A percentile compares a stretch with the other conserved stretches of the same genome.
phyloP scores from a whole-genome alignment of 2,888 invertebrate genomes.

The Alviniconcha strummeri region DNA sequence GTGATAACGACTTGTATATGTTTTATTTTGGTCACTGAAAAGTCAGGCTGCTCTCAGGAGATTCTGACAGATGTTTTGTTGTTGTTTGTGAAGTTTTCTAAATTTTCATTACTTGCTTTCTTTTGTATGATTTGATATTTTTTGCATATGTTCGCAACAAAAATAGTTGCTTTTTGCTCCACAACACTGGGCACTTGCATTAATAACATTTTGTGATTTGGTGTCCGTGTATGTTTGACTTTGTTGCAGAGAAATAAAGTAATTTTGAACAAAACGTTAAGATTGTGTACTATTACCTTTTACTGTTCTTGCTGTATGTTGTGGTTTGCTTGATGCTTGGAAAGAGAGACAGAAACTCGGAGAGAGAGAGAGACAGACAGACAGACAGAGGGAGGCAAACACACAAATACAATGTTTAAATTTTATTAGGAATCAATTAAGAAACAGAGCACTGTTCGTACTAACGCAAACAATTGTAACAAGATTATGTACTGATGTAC shows the following conservation, averaged over 20 bases:
- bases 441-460: not conserved
- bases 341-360: not conserved
- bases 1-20: no score
- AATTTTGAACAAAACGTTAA: not conserved
- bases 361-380: not conserved
- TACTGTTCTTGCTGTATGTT: no score
- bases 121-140: no score
- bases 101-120: not conserved
- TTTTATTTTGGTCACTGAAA: not conserved
- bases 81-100: not conserved
- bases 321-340: not conserved
- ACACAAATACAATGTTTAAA: not conserved
- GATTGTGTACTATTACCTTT: not conserved
- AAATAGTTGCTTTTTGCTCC: not conserved
- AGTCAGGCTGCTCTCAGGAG: not conserved
- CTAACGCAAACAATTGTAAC: not conserved
- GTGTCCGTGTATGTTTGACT: not conserved
- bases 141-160: not conserved
- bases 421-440: not conserved
- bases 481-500: not conserved
- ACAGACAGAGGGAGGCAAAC: slow-evolving; percentile 6
- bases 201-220: not conserved
- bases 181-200: not conserved
- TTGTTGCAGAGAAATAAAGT: not conserved
- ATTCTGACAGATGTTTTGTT: not conserved